These are phyloP conservation scores for Alces alces DNA, from an alignment of 2,113 vertebrate species.

Conservation along the genomic window DNA sequence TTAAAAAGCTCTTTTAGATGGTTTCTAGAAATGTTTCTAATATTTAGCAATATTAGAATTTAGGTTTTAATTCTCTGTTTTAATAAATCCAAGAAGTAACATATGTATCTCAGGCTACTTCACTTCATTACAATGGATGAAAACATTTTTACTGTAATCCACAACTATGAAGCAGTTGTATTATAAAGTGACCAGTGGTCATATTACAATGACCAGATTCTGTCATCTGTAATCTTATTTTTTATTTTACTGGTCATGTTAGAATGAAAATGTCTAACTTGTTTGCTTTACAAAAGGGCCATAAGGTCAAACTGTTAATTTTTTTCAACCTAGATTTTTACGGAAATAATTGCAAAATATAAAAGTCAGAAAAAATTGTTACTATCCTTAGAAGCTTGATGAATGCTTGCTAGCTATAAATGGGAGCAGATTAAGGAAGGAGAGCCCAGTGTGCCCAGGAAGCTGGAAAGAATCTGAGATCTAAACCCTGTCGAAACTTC, in stretches of 20 bases:
- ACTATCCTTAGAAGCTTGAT: neutral
- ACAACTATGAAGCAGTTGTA: neutral
- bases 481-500: neutral
- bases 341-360: neutral
- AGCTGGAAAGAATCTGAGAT: neutral
- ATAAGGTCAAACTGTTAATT: neutral
- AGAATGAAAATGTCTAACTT: neutral
- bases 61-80: conserved; percentile 14
- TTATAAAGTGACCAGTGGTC: neutral
- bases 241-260: neutral
- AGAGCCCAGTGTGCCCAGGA: neutral
- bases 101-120: neutral
- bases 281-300: neutral
- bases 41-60: neutral
- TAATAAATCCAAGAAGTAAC: neutral
- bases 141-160: neutral
- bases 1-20: neutral
- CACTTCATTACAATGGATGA: neutral
- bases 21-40: conserved; percentile 17
- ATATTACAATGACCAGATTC: neutral
- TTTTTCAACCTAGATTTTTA: conserved; percentile 3
- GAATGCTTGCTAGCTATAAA: neutral
- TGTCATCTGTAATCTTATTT: neutral
- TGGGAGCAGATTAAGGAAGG: neutral
- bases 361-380: neutral